Base-by-base conservation (phyloP, 1,140 invertebrate species). In the Drosophila kurseongensis region DNA sequence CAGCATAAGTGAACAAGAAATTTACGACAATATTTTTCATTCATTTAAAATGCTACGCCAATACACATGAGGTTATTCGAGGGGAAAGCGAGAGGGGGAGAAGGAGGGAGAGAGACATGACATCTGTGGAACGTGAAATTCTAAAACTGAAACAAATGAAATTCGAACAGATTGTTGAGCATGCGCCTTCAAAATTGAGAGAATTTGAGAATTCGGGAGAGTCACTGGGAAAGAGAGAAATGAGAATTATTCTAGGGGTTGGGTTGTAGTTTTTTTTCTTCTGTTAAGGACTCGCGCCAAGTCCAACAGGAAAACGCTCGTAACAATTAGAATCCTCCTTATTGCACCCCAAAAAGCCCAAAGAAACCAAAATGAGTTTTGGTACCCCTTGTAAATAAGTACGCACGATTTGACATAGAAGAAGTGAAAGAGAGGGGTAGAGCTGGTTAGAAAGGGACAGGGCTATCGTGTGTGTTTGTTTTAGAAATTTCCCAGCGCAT, bases 21-120 rank as follows among this genome's bases (percentile, higher is more conserved):
- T 89, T 80, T 84, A 89, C 80, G 85, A 80, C 85, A 90, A 84
- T 78, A 80, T 78, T 89, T 89, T 88, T 84, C 84, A 89, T 89
- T 89, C 84, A 89, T 89, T 89, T 89, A 89, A 89, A 89, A 89
- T 89, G 77, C 85, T 86, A 86, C 78, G 78, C 68, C 67, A 81
- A 86, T 81, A 75, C 81, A 78, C 63, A 81, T 35, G 56, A 47
- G 47, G 16, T 12, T 68, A 52, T 42, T 38, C 48, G 10, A 45
- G 38, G 8, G 51, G 38, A 12, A 47, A 13, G 12, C 29, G 7
- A 18, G 13, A 55, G 9, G 48, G 54, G 60, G 38, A 45, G 23
- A 4, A 48, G 10, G 51, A 18, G 44, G 7, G 40, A 57, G 12
- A 35, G 38, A 58, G 38, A 58, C 23, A 23, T 23, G 32, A 16